phyloP scores from a whole-genome alignment of 2,113 vertebrate genomes.

The Plecotus auritus region DNA sequence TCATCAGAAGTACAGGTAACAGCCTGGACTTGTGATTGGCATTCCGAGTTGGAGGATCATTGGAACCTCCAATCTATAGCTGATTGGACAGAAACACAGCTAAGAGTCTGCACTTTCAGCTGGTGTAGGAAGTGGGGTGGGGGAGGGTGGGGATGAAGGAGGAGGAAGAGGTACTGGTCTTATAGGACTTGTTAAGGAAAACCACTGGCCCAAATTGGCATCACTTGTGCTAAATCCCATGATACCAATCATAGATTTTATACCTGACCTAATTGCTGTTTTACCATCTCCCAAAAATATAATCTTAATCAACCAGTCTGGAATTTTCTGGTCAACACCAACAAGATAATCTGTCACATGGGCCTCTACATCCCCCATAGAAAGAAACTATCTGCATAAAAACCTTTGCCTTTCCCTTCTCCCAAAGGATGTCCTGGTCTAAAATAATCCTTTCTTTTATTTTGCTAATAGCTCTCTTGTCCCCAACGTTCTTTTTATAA shows the following conservation, averaged over 20 bases:
- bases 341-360: too few species aligned
- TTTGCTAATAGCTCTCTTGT: too few species aligned
- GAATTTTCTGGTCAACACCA: too few species aligned
- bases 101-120: neutral
- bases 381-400: too few species aligned
- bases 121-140: neutral
- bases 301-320: too few species aligned
- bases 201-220: neutral
- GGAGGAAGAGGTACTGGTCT: neutral
- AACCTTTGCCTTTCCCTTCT: too few species aligned
- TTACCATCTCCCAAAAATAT: neutral
- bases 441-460: too few species aligned
- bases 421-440: too few species aligned
- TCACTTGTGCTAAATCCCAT: neutral
- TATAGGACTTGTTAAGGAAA: neutral
- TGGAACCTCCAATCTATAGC: neutral
- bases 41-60: neutral
- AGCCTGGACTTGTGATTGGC: neutral
- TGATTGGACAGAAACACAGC: neutral
- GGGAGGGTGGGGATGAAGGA: neutral
- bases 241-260: neutral
- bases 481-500: too few species aligned
- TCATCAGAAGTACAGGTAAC: neutral
- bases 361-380: too few species aligned
- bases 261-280: neutral